Conservation (phyloP, 2,888 invertebrate genomes). For the Zootermopsis nevadensis region DNA sequence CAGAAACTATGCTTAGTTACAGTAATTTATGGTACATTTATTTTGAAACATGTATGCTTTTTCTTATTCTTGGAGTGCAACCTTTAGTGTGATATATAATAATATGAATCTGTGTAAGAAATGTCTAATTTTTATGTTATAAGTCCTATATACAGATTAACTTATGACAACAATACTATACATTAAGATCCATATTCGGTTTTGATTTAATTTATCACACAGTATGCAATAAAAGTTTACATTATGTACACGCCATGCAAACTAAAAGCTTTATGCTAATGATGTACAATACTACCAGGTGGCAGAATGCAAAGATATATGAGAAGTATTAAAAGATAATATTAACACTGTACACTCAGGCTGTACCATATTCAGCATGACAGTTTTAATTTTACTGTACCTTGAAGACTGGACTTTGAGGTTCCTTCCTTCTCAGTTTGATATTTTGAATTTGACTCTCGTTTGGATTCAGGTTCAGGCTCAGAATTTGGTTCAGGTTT, state of each 20-base stretch:
- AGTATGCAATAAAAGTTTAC: background rate
- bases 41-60: too few species aligned
- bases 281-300: background rate
- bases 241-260: background rate
- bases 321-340: background rate
- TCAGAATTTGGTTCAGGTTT: conserved; percentile 64
- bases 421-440: conserved; percentile 50
- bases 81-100: too few species aligned
- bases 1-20: too few species aligned
- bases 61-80: too few species aligned
- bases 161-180: too few species aligned
- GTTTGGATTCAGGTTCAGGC: conserved; percentile 59
- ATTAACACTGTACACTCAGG: background rate
- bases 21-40: too few species aligned
- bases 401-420: conserved; percentile 31
- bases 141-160: too few species aligned
- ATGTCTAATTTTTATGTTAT: too few species aligned
- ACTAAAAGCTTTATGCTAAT: background rate
- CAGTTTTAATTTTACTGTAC: background rate
- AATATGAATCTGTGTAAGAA: too few species aligned
- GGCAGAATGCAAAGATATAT: background rate
- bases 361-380: background rate
- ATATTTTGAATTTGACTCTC: conserved; percentile 61
- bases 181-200: too few species aligned
- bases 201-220: too few species aligned